Percentiles rank a stretch among this genome's conserved stretches.
These are phyloP conservation scores for Sinodicranocentrus sp. DNA, from an alignment of 2,888 invertebrate genomes.

Conservation along the genomic window DNA sequence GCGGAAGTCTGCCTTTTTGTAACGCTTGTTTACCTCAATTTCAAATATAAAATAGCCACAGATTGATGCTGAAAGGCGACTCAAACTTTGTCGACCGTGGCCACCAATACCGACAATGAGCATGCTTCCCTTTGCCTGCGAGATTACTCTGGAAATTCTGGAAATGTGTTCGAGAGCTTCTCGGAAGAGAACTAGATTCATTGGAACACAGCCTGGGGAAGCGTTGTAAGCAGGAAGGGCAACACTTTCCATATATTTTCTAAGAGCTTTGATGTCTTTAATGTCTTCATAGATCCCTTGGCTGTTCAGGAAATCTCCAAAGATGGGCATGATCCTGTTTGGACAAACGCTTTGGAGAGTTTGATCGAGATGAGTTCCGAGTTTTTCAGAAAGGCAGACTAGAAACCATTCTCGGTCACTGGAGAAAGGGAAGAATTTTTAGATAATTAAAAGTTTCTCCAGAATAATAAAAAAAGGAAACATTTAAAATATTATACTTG, in stretches of 20 bases:
- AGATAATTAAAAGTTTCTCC: background rate
- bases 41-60: slow-evolving; percentile 88
- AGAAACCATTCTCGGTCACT: slow-evolving; percentile 90
- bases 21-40: slow-evolving; percentile 88
- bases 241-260: slow-evolving; percentile 80
- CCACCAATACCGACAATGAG: slow-evolving; percentile 92
- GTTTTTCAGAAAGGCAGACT: slow-evolving; percentile 84
- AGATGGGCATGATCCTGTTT: slow-evolving; percentile 85
- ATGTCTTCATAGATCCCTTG: slow-evolving; percentile 89
- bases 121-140: slow-evolving; percentile 90
- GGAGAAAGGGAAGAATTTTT: slow-evolving; percentile 47
- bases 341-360: slow-evolving; percentile 88
- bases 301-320: slow-evolving; percentile 87
- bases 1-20: slow-evolving; percentile 87
- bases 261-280: slow-evolving; percentile 82
- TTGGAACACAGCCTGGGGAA: slow-evolving; percentile 86
- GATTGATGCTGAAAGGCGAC: slow-evolving; percentile 87
- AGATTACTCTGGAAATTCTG: slow-evolving; percentile 89
- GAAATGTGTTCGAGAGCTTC: slow-evolving; percentile 93
- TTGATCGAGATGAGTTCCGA: slow-evolving; percentile 89
- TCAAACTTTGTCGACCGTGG: slow-evolving; percentile 89
- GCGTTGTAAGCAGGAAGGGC: slow-evolving; percentile 89
- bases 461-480: background rate
- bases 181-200: slow-evolving; percentile 91
- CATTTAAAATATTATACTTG: slow-evolving; percentile 82